These are phyloP conservation scores for Dasyornis broadbenti DNA, from an alignment of 2,113 vertebrate species.

Conservation along the genomic window DNA sequence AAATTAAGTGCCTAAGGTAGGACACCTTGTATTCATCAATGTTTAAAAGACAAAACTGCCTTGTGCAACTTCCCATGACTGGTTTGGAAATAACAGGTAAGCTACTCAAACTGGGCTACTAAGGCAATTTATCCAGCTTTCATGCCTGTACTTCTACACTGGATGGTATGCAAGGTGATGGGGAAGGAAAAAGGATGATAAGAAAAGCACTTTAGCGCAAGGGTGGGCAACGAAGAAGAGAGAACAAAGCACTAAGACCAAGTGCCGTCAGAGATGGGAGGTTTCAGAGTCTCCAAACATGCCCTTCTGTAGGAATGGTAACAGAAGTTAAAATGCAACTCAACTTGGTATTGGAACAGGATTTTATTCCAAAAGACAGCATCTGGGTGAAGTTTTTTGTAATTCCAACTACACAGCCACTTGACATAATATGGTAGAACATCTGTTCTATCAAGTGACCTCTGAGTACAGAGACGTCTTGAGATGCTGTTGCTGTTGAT, in stretches of 20 bases:
- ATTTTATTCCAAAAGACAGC: background rate
- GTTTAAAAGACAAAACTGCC: background rate
- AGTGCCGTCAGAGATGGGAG: background rate
- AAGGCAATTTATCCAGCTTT: background rate
- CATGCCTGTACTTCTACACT: background rate
- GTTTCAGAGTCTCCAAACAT: fast-evolving
- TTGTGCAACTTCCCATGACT: background rate
- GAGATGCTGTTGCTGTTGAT: background rate
- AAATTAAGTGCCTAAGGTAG: background rate
- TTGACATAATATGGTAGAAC: background rate
- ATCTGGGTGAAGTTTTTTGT: background rate
- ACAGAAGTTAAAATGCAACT: background rate
- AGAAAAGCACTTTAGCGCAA: background rate
- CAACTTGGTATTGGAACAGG: background rate
- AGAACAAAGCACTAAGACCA: background rate
- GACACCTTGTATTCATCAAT: background rate
- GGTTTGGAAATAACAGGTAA: background rate
- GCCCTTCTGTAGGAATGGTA: background rate
- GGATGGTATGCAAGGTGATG: background rate
- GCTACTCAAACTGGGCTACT: background rate
- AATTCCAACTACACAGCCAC: background rate
- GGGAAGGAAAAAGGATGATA: background rate
- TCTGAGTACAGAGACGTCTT: background rate
- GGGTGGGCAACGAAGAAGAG: background rate
- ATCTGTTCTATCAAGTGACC: background rate